A percentile compares a stretch with the other conserved stretches of the same genome.
Evolutionary conservation across 1,140 invertebrate species (phyloP).

Genomic region (Charaxes varanes): DNA sequence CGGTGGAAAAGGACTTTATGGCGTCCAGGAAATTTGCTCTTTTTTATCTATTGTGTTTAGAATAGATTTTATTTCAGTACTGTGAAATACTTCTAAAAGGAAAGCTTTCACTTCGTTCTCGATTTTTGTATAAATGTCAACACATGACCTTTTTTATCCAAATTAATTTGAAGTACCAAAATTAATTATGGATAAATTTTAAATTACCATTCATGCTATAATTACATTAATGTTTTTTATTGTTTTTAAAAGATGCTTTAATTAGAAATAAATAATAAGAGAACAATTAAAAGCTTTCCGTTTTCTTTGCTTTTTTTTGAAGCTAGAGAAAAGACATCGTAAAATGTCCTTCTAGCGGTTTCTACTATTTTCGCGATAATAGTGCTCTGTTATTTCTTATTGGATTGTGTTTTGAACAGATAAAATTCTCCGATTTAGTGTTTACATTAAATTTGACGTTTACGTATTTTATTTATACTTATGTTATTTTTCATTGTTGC

Average conservation of each 20-base stretch:
- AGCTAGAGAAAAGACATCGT: constrained; percentile 26
- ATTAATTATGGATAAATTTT: no score
- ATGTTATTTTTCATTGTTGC: constrained; percentile 1
- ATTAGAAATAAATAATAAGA: not conserved
- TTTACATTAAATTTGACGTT: no score
- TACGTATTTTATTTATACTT: constrained; percentile 21
- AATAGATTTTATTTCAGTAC: constrained; percentile 27
- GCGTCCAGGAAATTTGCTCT: constrained; percentile 31
- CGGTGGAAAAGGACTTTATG: constrained; percentile 40
- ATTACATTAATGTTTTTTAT: no score
- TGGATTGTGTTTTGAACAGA: constrained; percentile 5
- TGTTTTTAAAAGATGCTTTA: not conserved
- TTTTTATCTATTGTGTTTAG: constrained; percentile 27
- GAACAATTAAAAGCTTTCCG: constrained; percentile 11
- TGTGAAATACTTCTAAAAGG: constrained; percentile 15
- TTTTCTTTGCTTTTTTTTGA: constrained; percentile 4
- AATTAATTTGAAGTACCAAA: no score
- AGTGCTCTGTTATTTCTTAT: constrained; percentile 5
- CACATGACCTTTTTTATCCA: no score
- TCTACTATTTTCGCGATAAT: constrained; percentile 13
- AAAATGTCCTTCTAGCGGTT: constrained; percentile 26
- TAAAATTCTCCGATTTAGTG: constrained; percentile 17
- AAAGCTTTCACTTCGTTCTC: constrained; percentile 11
- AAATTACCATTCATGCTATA: no score
- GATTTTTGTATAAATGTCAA: no score